Percentiles rank a stretch among this genome's conserved stretches.
phyloP scores from a whole-genome alignment of 2,888 invertebrate genomes.

The Anticlea derivata region DNA sequence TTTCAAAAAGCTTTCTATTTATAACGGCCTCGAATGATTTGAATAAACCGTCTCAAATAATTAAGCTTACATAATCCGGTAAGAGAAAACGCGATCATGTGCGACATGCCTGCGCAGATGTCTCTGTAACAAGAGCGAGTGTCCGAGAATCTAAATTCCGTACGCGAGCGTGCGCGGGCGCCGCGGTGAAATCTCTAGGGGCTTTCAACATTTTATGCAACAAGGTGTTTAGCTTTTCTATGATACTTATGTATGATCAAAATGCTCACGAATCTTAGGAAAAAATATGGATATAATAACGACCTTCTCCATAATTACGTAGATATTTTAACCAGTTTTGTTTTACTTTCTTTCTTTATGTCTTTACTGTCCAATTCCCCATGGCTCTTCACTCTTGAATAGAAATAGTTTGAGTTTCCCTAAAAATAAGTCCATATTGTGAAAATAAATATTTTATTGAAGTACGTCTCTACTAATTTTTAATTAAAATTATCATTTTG shows the following conservation, averaged over 20 bases:
- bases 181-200: slow-evolving; percentile 58
- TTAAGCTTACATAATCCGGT: slow-evolving; percentile 36
- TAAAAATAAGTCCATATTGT: no score
- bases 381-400: no score
- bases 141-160: slow-evolving; percentile 71
- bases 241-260: no score
- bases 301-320: no score
- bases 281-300: no score
- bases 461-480: background rate
- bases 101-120: slow-evolving; percentile 56
- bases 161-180: slow-evolving; percentile 51
- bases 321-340: no score
- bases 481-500: slow-evolving; percentile 25
- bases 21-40: slow-evolving; percentile 36
- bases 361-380: no score
- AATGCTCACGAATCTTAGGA: no score
- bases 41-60: slow-evolving; percentile 38
- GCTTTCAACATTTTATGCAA: slow-evolving; percentile 52
- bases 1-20: slow-evolving; percentile 35
- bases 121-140: slow-evolving; percentile 69
- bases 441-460: no score
- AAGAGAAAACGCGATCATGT: slow-evolving; percentile 58
- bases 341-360: no score
- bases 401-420: no score
- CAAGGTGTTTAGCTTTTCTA: background rate